Evolutionary conservation across 1,140 invertebrate genomes (phyloP), one percentile per base, ranked within the genome.

Genomic region (Drosophila tani): DNA sequence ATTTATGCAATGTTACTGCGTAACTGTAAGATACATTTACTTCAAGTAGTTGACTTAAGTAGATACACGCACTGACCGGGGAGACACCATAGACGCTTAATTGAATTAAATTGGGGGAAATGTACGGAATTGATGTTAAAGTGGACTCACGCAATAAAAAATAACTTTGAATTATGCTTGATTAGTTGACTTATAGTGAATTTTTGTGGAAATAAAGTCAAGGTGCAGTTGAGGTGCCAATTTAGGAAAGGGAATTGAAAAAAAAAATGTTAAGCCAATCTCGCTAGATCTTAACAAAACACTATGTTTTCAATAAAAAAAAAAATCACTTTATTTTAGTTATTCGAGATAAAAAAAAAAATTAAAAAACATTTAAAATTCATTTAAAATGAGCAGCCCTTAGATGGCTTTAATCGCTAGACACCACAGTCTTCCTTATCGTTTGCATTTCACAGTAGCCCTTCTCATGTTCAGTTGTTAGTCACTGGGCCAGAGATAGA

Each of bases 21-120:
- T 59, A 77, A 66, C 45, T 59, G 19, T 32, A 27, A 71, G 38
- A 62, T 55, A 50, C 49, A 17, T 57, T 32, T 53, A 27, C 27
- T 51, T 11, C 7, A 58, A 40, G 57, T 46, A n/a, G 3, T 2
- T 29, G 38, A 32, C 51, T 58, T 29, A 71, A 57, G 66, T 35
- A 69, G 68, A 56, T 53, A 49, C 62, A 83, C 81, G 75, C 76
- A 83, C 58, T 73, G 32, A 55, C 21, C 51, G 45, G 47, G n/a
- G 32, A 67, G 64, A 47, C 49, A 55, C 53, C 56, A 69, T 24
- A 85, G 77, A 51, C 65, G 63, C 81, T 84, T 88, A 88, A 88
- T 88, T 88, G 84, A 88, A 84, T 88, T 88, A 88, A 88, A 88
- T 88, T 88, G 84, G 74, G 62, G 66, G 43, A 88, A 88, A 79